phyloP scores from a whole-genome alignment of 2,888 invertebrate species.

The Mythimna ferrago region DNA sequence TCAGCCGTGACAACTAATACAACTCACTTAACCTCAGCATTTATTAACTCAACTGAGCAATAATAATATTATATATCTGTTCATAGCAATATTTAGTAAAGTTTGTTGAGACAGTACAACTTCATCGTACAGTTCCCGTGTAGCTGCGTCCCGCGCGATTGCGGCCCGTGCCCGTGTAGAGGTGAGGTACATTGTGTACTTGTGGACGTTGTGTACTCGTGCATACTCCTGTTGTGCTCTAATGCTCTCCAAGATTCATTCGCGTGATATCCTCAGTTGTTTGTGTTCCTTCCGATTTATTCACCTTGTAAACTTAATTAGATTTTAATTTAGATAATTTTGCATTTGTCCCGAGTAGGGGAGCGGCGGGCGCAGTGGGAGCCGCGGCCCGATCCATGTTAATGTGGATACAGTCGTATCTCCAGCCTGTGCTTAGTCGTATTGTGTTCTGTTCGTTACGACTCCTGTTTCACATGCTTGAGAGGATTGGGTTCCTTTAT shows the following conservation, averaged over 20 bases:
- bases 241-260: constrained; percentile 22
- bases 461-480: constrained; percentile 15
- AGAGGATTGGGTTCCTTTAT: not conserved
- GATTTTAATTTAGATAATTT: constrained; percentile 55
- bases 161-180: not conserved
- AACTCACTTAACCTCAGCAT: not conserved
- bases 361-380: constrained; percentile 10
- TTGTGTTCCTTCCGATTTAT: constrained; percentile 45
- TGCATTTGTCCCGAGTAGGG: constrained; percentile 18
- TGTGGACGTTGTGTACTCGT: constrained; percentile 8
- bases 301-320: constrained; percentile 43
- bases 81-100: not conserved
- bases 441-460: constrained; percentile 38
- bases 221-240: constrained; percentile 10
- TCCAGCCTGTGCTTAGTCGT: not conserved
- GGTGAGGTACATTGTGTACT: not conserved
- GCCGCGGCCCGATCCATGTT: not conserved
- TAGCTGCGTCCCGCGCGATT: not conserved
- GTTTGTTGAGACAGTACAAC: not conserved
- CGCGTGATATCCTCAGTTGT: constrained; percentile 34
- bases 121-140: not conserved
- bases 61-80: not conserved
- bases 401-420: constrained; percentile 14
- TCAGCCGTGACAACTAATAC: not conserved
- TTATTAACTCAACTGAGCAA: not conserved